A percentile compares a stretch with the other conserved stretches of the same genome.
Evolutionary conservation across 1,140 invertebrate genomes (phyloP).

Genomic region (Nymphalis io): DNA sequence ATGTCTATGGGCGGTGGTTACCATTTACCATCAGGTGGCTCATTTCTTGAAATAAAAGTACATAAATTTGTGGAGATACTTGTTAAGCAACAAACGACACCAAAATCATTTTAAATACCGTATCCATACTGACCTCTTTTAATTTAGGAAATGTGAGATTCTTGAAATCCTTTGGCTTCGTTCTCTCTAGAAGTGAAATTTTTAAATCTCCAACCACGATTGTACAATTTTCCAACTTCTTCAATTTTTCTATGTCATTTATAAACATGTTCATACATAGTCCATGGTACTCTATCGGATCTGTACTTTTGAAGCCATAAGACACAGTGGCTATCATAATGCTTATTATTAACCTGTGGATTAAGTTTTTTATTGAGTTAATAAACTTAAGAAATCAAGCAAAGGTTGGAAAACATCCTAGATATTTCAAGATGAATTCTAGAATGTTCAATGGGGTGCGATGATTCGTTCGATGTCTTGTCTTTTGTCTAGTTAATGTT

Average conservation of each 20-base stretch:
- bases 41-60: too few relatives aligned
- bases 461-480: too few relatives aligned
- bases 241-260: conserved; percentile 67
- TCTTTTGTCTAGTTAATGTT: too few relatives aligned
- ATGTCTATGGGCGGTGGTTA: too few relatives aligned
- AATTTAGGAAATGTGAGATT: conserved; percentile 84
- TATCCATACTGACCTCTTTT: conserved; percentile 57
- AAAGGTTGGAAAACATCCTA: too few relatives aligned
- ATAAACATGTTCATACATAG: conserved; percentile 40
- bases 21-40: too few relatives aligned
- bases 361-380: neutral
- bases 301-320: neutral
- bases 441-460: too few relatives aligned
- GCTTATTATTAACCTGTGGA: neutral
- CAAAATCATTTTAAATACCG: too few relatives aligned
- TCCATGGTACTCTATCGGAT: conserved; percentile 34
- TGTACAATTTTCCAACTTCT: conserved; percentile 87
- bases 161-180: conserved; percentile 70
- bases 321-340: neutral
- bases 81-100: too few relatives aligned
- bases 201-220: conserved; percentile 91
- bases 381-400: neutral
- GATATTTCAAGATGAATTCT: too few relatives aligned
- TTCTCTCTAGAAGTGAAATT: conserved; percentile 86
- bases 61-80: too few relatives aligned